Conservation (phyloP, 1,140 invertebrate species). For the Drosophila bipectinata region DNA sequence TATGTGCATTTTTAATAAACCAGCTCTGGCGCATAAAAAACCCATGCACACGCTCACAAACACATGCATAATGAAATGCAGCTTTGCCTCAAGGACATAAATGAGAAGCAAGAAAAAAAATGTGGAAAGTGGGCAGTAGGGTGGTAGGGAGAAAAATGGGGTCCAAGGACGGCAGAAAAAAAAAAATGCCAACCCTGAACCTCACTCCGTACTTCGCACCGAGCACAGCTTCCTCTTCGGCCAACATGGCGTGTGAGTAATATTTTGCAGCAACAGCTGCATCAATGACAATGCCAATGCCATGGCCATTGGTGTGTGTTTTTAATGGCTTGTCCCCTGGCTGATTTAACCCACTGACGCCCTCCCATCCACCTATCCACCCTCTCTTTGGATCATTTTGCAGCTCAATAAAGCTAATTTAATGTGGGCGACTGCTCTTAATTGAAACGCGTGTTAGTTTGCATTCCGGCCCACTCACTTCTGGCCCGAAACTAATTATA, state of each 20-base stretch:
- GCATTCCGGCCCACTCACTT: conserved; percentile 29
- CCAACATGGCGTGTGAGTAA: conserved; percentile 56
- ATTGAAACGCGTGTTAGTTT: conserved; percentile 60
- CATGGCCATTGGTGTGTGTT: conserved; percentile 30
- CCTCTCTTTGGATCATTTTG: background rate
- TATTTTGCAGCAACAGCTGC: conserved; percentile 54
- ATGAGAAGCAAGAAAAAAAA: background rate
- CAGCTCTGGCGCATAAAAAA: conserved; percentile 28
- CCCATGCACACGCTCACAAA: conserved; percentile 12
- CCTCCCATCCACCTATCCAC: background rate
- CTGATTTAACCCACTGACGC: conserved; percentile 15
- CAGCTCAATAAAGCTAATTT: conserved; percentile 60
- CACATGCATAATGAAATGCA: conserved; percentile 46
- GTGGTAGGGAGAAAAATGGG: conserved; percentile 5
- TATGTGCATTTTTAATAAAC: conserved; percentile 49
- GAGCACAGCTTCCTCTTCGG: background rate
- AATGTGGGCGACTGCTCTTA: conserved; percentile 45
- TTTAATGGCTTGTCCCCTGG: conserved; percentile 50
- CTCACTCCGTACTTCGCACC: conserved; percentile 1
- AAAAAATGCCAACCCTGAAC: conserved; percentile 17
- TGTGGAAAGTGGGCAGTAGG: background rate
- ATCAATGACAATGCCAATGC: conserved; percentile 59
- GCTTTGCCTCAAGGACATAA: conserved; percentile 36
- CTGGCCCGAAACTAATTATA: conserved; percentile 35
- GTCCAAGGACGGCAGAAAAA: conserved; percentile 40